Conservation (phyloP, 2,113 vertebrate genomes). For the Nycticryphes semicollaris region DNA sequence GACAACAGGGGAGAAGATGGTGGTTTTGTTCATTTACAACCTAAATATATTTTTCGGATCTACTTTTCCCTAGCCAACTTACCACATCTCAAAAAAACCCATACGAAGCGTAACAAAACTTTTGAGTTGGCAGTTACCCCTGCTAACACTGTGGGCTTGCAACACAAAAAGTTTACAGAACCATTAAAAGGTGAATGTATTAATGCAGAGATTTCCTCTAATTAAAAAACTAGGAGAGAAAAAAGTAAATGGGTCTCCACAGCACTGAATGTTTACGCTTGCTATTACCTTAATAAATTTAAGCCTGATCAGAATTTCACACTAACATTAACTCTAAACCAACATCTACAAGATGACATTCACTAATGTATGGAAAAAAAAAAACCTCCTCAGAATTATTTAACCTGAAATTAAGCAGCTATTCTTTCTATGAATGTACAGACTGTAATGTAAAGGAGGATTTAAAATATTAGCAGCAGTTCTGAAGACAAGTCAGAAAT, state of each 20-base stretch:
- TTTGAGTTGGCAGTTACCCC: background rate
- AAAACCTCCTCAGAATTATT: background rate
- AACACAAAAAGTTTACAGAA: background rate
- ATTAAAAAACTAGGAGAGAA: background rate
- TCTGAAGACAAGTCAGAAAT: background rate
- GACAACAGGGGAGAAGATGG: background rate
- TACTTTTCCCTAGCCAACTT: background rate
- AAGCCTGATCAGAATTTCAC: background rate
- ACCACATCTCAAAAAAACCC: background rate
- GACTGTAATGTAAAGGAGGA: background rate
- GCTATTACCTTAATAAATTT: background rate
- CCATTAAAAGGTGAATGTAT: rapidly evolving
- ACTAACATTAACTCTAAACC: background rate
- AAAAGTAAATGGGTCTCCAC: background rate
- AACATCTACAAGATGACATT: background rate
- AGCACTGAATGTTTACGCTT: background rate
- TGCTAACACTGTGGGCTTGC: background rate
- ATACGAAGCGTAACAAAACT: background rate
- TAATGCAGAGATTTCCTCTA: background rate
- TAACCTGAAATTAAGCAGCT: background rate
- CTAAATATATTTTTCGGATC: background rate
- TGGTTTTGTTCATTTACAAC: background rate
- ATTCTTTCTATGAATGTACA: background rate
- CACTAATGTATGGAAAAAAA: background rate
- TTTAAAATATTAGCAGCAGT: background rate